Percentiles rank a stretch among this genome's conserved stretches.
phyloP scores from a whole-genome alignment of 1,140 invertebrate genomes.

The Leguminivora glycinivorella region DNA sequence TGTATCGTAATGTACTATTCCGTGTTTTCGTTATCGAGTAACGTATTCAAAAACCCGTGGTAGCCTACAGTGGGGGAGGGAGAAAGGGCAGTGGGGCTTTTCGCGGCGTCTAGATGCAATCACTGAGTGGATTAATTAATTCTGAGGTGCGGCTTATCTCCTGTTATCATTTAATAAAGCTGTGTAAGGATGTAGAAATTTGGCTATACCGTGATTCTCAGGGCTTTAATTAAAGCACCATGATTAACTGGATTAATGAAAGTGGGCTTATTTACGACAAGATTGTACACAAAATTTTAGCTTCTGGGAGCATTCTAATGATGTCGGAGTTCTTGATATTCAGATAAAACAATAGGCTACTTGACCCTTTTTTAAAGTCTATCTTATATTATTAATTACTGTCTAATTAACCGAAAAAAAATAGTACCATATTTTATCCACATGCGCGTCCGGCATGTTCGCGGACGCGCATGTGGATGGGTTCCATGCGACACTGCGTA shows the following conservation, averaged over 20 bases:
- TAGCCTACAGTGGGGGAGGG: conserved; percentile 32
- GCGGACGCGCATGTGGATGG: too few relatives aligned
- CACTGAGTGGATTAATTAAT: conserved; percentile 79
- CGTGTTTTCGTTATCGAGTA: too few relatives aligned
- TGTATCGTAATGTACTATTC: too few relatives aligned
- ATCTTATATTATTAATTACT: too few relatives aligned
- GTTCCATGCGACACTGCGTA: too few relatives aligned
- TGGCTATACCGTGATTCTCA: conserved; percentile 46
- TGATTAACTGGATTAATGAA: conserved; percentile 4
- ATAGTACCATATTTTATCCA: too few relatives aligned
- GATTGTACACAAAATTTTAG: background rate
- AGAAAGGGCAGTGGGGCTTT: conserved; percentile 59
- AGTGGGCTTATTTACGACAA: background rate
- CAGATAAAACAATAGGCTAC: too few relatives aligned
- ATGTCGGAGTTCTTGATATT: too few relatives aligned
- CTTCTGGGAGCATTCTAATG: background rate
- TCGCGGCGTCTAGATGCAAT: conserved; percentile 66
- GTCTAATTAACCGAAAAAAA: too few relatives aligned
- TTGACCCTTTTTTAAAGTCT: too few relatives aligned
- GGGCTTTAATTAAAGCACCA: conserved; percentile 19
- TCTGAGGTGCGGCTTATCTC: conserved; percentile 76
- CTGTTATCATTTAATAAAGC: conserved; percentile 77
- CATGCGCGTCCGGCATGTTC: too few relatives aligned
- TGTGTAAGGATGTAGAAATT: conserved; percentile 62
- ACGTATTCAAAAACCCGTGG: too few relatives aligned